A percentile compares a stretch with the other conserved stretches of the same genome.
Evolutionary conservation across 2,888 invertebrate genomes (phyloP).

Genomic region (Phaonia tiefii): DNA sequence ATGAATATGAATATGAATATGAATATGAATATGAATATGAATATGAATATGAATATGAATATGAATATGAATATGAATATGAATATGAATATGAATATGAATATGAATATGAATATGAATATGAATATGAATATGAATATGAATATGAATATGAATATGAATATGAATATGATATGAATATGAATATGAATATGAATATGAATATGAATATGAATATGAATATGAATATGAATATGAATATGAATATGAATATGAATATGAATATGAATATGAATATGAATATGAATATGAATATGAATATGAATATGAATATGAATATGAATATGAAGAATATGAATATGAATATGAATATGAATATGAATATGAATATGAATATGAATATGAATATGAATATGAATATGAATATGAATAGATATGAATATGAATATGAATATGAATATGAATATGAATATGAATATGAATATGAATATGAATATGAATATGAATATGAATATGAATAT

Average conservation of each 20-base stretch:
- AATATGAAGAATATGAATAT: conserved; percentile 13
- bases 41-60: conserved; percentile 16
- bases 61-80: conserved; percentile 16
- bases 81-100: conserved; percentile 17
- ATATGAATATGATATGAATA: conserved; percentile 1
- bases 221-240: conserved; percentile 19
- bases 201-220: conserved; percentile 12
- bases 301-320: conserved; percentile 14
- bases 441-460: conserved; percentile 9
- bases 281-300: conserved; percentile 14
- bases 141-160: conserved; percentile 3
- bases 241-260: conserved; percentile 11
- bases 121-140: conserved; percentile 14
- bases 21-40: conserved; percentile 19
- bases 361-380: conserved; percentile 12
- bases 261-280: conserved; percentile 12
- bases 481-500: conserved; percentile 9
- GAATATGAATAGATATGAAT: conserved; percentile 14
- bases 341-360: conserved; percentile 19
- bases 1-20: conserved; percentile 6
- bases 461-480: conserved; percentile 19
- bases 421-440: background rate
- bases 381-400: conserved; percentile 14
- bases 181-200: conserved; percentile 16
- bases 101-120: conserved; percentile 12